Base-by-base conservation (phyloP, 1,140 invertebrate species). In the Papilio polytes region DNA sequence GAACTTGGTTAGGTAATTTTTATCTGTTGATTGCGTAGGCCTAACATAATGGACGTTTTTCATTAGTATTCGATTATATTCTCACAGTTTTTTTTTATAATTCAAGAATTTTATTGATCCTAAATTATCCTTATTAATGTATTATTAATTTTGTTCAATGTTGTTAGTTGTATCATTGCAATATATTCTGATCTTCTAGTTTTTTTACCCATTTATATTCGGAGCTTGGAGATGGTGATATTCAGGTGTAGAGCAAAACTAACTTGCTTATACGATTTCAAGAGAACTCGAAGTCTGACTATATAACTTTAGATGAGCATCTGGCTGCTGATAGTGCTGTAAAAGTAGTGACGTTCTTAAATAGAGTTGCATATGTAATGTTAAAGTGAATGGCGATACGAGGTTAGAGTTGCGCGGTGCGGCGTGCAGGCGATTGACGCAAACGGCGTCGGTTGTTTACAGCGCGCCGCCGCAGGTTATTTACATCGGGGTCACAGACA, bases 401-500 rank as follows among this genome's bases (percentile, higher is more conserved):
- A 89, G 85, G 86, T 84, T 85, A 74, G 78, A 66, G 70, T 82
- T 76, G 63, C 83, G 81, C 84, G 79, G 72, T 81, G 84, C 81
- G 85, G 86, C 87, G 80, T 86, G 87, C 86, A 85, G 86, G 85
- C 89, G 87, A 90, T 92, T 93, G 92, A 94, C 92, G 92, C 89
- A 93, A 90, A 88, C 86, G 80, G 85, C 90, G 89, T 91, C 89
- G 89, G 88, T 94, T 94, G 93, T 94, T 94, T 94, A 94, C 91
- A 91, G 86, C 89, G 86, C 86, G 87, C 87, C 88, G 88, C 87
- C 90, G 90, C 89, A 93, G 92, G 93, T 94, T 94, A 94, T 94
- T 94, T 93, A 94, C 93, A 93, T 94, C 90, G 92, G 92, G 93
- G 93, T 94, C 92, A 94, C 91, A 94, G 93, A 94, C 93, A 94